Conservation (phyloP, 1,140 invertebrate genomes). For the Cherax destructor region DNA sequence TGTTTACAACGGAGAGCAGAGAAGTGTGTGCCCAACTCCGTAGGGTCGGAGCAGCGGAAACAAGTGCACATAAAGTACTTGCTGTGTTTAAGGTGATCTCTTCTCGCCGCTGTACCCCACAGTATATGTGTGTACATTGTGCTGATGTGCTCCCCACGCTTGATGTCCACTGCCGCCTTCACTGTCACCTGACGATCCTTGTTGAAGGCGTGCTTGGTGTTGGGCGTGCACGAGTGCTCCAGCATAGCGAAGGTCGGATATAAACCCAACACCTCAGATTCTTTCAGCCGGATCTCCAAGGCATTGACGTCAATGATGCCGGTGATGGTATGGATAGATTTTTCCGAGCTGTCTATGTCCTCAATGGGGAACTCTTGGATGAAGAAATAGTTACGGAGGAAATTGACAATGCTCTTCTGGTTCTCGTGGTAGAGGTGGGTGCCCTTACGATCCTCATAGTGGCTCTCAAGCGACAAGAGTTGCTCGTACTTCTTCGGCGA, state of each 20-base stretch:
- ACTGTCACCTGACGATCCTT: constrained; percentile 80
- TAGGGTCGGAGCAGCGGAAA: constrained; percentile 82
- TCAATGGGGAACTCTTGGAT: constrained; percentile 64
- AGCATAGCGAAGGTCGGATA: constrained; percentile 84
- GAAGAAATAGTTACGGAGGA: constrained; percentile 71
- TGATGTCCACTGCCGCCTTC: constrained; percentile 80
- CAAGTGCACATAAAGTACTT: constrained; percentile 87
- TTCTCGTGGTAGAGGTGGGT: constrained; percentile 70
- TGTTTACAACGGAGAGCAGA: constrained; percentile 67
- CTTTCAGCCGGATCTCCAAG: constrained; percentile 78
- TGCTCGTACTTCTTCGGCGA: constrained; percentile 69
- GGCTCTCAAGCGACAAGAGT: constrained; percentile 70
- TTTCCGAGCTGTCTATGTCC: constrained; percentile 74
- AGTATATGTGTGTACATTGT: constrained; percentile 84
- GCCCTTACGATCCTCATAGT: constrained; percentile 67
- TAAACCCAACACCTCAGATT: constrained; percentile 77
- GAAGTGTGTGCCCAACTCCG: constrained; percentile 75
- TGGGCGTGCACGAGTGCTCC: constrained; percentile 86
- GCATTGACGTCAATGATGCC: constrained; percentile 84
- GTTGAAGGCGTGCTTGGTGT: constrained; percentile 80
- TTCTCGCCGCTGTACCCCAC: constrained; percentile 83
- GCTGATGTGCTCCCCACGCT: constrained; percentile 82
- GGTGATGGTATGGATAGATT: constrained; percentile 80
- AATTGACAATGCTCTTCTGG: constrained; percentile 72
- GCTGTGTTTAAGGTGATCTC: constrained; percentile 81